phyloP scores from a whole-genome alignment of 2,888 invertebrate genomes.

The Protophormia terraenovae region DNA sequence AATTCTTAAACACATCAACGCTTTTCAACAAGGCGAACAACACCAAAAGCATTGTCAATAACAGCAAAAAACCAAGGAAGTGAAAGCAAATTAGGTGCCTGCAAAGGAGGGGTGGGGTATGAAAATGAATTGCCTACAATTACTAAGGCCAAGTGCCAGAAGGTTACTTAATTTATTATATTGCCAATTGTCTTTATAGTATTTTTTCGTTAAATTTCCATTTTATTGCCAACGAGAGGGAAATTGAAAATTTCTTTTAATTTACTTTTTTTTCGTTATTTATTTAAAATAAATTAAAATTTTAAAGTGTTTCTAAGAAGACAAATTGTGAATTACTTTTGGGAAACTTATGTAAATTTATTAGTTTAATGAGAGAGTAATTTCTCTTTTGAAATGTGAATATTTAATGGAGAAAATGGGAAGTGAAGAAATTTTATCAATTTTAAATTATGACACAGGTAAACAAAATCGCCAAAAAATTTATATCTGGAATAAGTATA shows the following conservation, averaged over 20 bases:
- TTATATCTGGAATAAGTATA: too few species aligned
- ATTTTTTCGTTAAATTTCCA: not conserved
- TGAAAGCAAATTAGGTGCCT: not conserved
- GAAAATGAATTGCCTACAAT: not conserved
- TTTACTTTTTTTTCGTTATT: conserved; percentile 2
- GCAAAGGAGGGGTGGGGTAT: too few species aligned
- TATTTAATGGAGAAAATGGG: too few species aligned
- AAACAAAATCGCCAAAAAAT: too few species aligned
- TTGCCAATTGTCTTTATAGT: not conserved
- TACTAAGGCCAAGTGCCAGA: not conserved
- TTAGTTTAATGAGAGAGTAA: not conserved
- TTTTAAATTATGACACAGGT: too few species aligned
- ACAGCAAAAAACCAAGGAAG: not conserved
- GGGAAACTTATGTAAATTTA: not conserved
- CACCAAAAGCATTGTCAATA: not conserved
- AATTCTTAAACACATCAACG: conserved; percentile 27
- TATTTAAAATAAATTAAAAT: conserved; percentile 2
- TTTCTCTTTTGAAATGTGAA: not conserved
- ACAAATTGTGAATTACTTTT: not conserved
- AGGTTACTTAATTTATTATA: not conserved
- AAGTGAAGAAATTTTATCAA: too few species aligned
- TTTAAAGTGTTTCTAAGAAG: not conserved
- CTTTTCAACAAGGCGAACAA: not conserved
- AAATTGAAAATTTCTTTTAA: conserved; percentile 22
- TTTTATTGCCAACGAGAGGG: conserved; percentile 18